Conservation (phyloP, 2,797 vertebrate genomes). For the Melanotaenia pygmaea region DNA sequence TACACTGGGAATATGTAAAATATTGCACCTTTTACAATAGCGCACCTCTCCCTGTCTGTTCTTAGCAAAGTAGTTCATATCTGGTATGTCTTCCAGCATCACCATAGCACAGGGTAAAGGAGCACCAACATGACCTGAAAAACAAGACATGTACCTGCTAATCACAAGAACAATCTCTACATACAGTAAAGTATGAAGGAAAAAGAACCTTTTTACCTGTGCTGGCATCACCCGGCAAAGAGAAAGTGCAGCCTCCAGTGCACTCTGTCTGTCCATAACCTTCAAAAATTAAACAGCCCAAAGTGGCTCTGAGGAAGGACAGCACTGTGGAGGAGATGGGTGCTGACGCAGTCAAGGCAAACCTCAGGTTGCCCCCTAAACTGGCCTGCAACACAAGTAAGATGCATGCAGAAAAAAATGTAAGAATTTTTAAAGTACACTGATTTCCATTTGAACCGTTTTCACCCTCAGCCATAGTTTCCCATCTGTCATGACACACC, state of each 20-base stretch:
- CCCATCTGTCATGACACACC: slow-evolving; percentile 47
- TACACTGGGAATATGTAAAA: background rate
- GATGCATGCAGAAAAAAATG: background rate
- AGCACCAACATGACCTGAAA: slow-evolving; percentile 83
- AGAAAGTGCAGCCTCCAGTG: slow-evolving; percentile 86
- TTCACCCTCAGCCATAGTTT: slow-evolving; percentile 55
- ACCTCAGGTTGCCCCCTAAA: slow-evolving; percentile 84
- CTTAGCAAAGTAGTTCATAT: slow-evolving; percentile 84
- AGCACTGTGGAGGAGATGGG: slow-evolving; percentile 85
- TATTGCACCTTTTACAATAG: background rate
- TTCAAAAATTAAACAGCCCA: slow-evolving; percentile 86
- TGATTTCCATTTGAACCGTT: slow-evolving; percentile 43
- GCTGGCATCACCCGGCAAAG: slow-evolving; percentile 86
- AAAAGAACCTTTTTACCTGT: slow-evolving; percentile 68
- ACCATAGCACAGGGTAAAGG: slow-evolving; percentile 84
- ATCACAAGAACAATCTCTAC: background rate
- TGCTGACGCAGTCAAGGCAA: slow-evolving; percentile 83
- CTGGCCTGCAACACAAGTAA: slow-evolving; percentile 68
- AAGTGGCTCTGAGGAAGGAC: slow-evolving; percentile 84
- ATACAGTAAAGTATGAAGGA: background rate
- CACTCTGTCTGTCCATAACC: slow-evolving; percentile 87
- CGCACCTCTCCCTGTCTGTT: slow-evolving; percentile 84
- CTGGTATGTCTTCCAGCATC: slow-evolving; percentile 83
- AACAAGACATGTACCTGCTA: slow-evolving; percentile 28
- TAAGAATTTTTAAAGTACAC: background rate